Evolutionary conservation across 1,140 invertebrate species (phyloP).

Genomic region (Danaus plexippus): DNA sequence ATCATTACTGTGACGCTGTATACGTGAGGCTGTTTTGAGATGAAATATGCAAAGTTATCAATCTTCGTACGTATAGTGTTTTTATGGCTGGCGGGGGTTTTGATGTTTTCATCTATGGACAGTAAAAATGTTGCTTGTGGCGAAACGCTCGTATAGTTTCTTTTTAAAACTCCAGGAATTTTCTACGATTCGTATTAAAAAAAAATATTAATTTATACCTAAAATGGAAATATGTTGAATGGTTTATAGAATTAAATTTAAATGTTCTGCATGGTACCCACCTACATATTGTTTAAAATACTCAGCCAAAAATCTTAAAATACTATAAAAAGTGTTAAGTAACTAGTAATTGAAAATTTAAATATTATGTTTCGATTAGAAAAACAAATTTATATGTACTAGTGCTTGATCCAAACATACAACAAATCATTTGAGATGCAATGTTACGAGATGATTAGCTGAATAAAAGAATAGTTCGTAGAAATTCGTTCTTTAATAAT

Average conservation of each 20-base stretch:
- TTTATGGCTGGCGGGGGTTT: not conserved
- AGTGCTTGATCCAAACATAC: too few species aligned
- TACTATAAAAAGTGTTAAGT: not conserved
- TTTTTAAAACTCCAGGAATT: not conserved
- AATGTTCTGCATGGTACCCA: too few species aligned
- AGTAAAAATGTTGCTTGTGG: too few species aligned
- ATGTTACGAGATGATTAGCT: not conserved
- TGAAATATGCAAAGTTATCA: conserved; percentile 36
- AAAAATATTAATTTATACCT: too few species aligned
- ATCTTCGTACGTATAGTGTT: conserved; percentile 13
- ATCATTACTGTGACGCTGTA: conserved; percentile 11
- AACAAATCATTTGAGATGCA: not conserved
- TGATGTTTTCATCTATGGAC: not conserved
- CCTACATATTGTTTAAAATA: too few species aligned
- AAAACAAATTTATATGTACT: too few species aligned
- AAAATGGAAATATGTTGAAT: too few species aligned
- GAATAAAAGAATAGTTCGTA: not conserved
- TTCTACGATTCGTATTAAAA: not conserved
- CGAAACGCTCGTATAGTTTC: not conserved
- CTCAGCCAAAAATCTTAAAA: not conserved
- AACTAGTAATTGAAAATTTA: too few species aligned
- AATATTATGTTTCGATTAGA: too few species aligned
- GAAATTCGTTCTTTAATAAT: conserved; percentile 1
- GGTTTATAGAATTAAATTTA: too few species aligned
- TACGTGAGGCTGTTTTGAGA: conserved; percentile 15